Evolutionary conservation across 2,113 vertebrate genomes (phyloP), one percentile per base, ranked within the genome.

Genomic region (Benitochromis conjunctus): DNA sequence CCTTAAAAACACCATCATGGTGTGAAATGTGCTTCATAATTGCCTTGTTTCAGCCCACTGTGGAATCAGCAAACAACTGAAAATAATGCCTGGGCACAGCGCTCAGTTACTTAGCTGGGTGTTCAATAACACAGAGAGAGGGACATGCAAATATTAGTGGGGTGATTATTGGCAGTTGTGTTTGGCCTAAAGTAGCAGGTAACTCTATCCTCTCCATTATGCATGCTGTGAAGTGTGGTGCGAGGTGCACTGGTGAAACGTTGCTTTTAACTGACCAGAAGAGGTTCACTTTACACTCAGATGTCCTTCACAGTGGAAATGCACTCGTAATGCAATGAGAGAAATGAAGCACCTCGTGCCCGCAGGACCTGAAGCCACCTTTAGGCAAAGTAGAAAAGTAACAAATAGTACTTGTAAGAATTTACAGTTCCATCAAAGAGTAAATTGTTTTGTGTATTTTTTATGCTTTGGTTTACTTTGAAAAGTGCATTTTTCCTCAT

Each of bases 61-160:
- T 91, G 91, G 93, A 93, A 90, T 93, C 93, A 86, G 92, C 94
- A 95, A 95, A 95, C 93, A 95, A 93, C 95, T 91, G 93, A 89
- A 95, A 96, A 96, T 93, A 94, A 94, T 89, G 86, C 88, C 84
- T 60, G 55, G 55, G 26, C 82, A 5, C 16, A 86, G 90, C 26
- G 88, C 93, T 92, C 87, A 83, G 94, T 95, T 95, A 96, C 96
- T 95, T 90, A 94, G 93, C 74, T 24, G 58, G 93, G 95, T 95
- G 94, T 95, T 96, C 93, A 88, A 91, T 96, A 94, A 95, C 95
- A 95, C 76, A 71, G 78, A 71, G 84, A 92, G 91, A 93, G 93
- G 92, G 95, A 94, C 93, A 95, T 96, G 95, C 95, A 96, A 96
- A 96, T 95, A 96, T 96, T 95, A 94, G 94, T 94, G 76, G 92